These are phyloP conservation scores for Bos javanicus DNA, from an alignment of 2,113 vertebrate species.

Conservation along the genomic window DNA sequence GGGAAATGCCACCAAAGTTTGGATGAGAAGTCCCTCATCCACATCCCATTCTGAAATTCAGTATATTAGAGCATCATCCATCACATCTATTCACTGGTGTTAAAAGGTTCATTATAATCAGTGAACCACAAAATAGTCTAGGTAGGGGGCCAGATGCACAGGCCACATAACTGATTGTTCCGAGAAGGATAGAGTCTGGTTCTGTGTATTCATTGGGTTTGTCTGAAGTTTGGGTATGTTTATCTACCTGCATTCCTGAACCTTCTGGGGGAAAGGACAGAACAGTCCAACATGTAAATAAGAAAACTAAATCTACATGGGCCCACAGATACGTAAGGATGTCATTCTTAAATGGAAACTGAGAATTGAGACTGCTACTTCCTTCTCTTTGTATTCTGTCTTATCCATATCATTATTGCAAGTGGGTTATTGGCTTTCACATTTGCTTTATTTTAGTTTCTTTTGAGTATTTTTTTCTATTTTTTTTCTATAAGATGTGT, in stretches of 20 bases:
- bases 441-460: neutral
- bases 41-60: neutral
- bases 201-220: neutral
- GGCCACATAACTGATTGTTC: neutral
- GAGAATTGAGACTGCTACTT: neutral
- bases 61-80: neutral
- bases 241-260: neutral
- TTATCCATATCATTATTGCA: neutral
- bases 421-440: neutral
- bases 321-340: neutral
- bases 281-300: neutral
- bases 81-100: neutral
- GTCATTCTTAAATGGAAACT: conserved; percentile 13
- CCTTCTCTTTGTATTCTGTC: neutral
- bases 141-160: neutral
- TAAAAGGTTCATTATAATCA: neutral
- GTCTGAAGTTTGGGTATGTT: neutral
- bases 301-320: neutral
- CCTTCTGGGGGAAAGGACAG: neutral
- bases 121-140: neutral
- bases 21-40: neutral
- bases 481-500: neutral
- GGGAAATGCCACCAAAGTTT: neutral
- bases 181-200: neutral
- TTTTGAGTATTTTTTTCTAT: neutral